A percentile compares a stretch with the other conserved stretches of the same genome.
Conservation (phyloP, 1,140 invertebrate species). For the Ceratosolen solmsi region DNA sequence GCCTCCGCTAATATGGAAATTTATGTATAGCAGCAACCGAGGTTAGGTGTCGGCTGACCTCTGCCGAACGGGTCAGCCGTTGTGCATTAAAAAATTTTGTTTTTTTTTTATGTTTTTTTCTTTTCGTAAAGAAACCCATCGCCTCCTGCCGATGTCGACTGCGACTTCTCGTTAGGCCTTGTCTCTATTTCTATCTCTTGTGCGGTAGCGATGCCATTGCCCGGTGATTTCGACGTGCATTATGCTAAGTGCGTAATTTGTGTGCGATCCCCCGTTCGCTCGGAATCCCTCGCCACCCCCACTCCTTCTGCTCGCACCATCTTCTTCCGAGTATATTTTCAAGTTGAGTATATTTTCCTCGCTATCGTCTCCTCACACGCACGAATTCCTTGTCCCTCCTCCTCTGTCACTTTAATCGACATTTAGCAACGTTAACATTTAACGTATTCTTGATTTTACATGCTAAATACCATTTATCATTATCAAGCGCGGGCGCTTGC, state of each 20-base stretch:
- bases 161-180: background rate
- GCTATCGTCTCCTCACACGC: background rate
- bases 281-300: no score
- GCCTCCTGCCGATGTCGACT: background rate
- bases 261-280: background rate
- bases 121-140: background rate
- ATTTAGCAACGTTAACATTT: background rate
- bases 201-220: background rate
- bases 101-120: no score
- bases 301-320: no score
- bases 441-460: background rate
- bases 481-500: background rate
- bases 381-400: background rate
- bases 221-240: background rate
- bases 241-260: slow-evolving; percentile 37
- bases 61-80: slow-evolving; percentile 23
- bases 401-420: slow-evolving; percentile 11
- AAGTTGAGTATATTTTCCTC: background rate
- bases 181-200: background rate
- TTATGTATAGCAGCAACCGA: slow-evolving; percentile 37
- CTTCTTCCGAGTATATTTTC: background rate
- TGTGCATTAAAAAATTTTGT: slow-evolving; percentile 34
- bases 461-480: background rate
- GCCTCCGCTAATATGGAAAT: slow-evolving; percentile 37
- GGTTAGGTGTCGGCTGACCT: slow-evolving; percentile 45